A percentile compares a stretch with the other conserved stretches of the same genome.
phyloP scores from a whole-genome alignment of 30 jellyfish, hydroid and myxozoan genomes.

The Aurelia aurita complex sp. Pacific region DNA sequence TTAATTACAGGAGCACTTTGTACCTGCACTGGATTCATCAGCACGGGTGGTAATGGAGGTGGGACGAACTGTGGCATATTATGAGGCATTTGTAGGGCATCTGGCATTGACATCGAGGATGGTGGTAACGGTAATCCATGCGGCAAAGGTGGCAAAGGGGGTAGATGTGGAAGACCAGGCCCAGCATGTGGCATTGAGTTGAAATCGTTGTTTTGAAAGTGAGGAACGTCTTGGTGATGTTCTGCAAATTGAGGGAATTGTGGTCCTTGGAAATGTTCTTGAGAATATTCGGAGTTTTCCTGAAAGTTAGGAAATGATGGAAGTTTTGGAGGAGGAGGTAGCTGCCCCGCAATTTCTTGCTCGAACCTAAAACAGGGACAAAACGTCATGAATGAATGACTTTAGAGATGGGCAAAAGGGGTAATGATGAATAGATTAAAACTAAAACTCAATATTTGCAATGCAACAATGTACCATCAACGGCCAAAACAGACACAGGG shows the following conservation, averaged over 20 bases:
- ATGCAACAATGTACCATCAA: too few relatives aligned
- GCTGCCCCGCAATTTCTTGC: slow-evolving; percentile 91
- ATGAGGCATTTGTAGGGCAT: slow-evolving; percentile 19
- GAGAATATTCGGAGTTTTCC: slow-evolving; percentile 9
- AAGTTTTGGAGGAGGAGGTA: slow-evolving; percentile 98
- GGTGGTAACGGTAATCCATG: slow-evolving; percentile 55
- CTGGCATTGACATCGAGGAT: slow-evolving; percentile 38
- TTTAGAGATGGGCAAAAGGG: neutral
- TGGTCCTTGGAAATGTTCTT: slow-evolving; percentile 32
- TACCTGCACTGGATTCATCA: slow-evolving; percentile 70
- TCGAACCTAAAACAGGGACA: slow-evolving; percentile 69
- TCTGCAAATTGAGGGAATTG: slow-evolving; percentile 15
- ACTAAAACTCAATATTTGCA: too few relatives aligned
- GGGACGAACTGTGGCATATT: slow-evolving; percentile 71
- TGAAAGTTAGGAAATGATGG: slow-evolving; percentile 63
- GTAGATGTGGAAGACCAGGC: slow-evolving; percentile 41
- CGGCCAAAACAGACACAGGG: too few relatives aligned
- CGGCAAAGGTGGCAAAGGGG: too few relatives aligned
- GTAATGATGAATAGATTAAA: neutral
- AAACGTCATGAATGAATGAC: neutral
- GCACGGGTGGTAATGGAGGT: slow-evolving; percentile 81
- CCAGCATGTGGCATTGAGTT: slow-evolving; percentile 35
- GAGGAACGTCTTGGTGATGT: neutral
- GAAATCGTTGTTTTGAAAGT: slow-evolving; percentile 4
- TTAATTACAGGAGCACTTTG: slow-evolving; percentile 58